Percentiles rank a stretch among this genome's conserved stretches.
These are phyloP conservation scores for Gambusia affinis DNA, from an alignment of 2,113 vertebrate species.

Conservation along the genomic window DNA sequence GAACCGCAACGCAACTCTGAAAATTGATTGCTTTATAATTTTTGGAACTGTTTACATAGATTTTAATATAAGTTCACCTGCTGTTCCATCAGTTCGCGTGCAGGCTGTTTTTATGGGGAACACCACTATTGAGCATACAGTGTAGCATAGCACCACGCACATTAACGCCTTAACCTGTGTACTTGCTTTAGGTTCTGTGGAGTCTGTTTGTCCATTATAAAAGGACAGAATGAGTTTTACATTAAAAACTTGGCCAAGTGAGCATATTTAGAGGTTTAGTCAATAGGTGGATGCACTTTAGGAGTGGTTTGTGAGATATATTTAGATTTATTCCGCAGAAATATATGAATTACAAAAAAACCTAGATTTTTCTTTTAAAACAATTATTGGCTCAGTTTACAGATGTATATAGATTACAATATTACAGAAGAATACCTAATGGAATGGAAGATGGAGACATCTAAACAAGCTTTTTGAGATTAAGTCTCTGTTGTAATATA, in stretches of 20 bases:
- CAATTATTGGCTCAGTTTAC: slow-evolving; percentile 32
- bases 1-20: slow-evolving; percentile 52
- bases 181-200: slow-evolving; percentile 68
- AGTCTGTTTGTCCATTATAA: slow-evolving; percentile 57
- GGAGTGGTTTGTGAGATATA: slow-evolving; percentile 56
- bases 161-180: slow-evolving; percentile 81
- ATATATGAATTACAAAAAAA: slow-evolving; percentile 46
- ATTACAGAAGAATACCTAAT: slow-evolving; percentile 10
- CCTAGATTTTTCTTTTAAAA: slow-evolving; percentile 61
- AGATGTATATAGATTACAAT: slow-evolving; percentile 39
- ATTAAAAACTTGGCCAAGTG: slow-evolving; percentile 41
- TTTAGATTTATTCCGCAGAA: slow-evolving; percentile 56
- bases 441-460: slow-evolving; percentile 7
- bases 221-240: slow-evolving; percentile 37
- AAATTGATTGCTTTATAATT: slow-evolving; percentile 44
- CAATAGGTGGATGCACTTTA: slow-evolving; percentile 73
- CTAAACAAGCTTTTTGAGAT: slow-evolving; percentile 7
- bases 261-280: slow-evolving; percentile 60
- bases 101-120: slow-evolving; percentile 59
- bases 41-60: slow-evolving; percentile 51
- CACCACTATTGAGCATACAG: slow-evolving; percentile 76
- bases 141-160: slow-evolving; percentile 82
- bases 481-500: neutral
- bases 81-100: slow-evolving; percentile 56
- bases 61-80: slow-evolving; percentile 55